phyloP scores from a whole-genome alignment of 2,888 invertebrate genomes.

The Tromatobia lineatoria region DNA sequence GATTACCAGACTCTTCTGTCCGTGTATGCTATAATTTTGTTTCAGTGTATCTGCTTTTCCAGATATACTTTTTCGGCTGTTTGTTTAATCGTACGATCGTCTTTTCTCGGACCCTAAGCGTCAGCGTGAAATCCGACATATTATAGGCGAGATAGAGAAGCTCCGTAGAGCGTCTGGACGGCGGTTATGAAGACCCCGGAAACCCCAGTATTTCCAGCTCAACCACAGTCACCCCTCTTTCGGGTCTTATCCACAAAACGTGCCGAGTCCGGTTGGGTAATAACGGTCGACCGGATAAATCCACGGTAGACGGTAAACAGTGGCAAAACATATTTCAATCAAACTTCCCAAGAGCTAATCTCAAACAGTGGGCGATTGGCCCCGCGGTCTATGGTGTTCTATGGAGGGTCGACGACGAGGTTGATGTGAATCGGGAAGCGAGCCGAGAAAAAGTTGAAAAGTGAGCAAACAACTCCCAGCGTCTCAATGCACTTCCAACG shows the following conservation, averaged over 20 bases:
- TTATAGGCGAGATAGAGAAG: background rate
- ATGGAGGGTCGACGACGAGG: slow-evolving; percentile 21
- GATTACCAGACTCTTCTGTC: too few relatives aligned
- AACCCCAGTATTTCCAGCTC: background rate
- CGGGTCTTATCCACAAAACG: slow-evolving; percentile 70
- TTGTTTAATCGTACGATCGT: too few relatives aligned
- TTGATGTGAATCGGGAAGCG: slow-evolving; percentile 2
- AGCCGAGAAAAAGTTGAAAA: slow-evolving; percentile 49
- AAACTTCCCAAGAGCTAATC: slow-evolving; percentile 77
- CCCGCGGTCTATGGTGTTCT: slow-evolving; percentile 8
- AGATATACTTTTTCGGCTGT: too few relatives aligned
- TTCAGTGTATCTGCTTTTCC: too few relatives aligned
- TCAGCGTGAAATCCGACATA: background rate
- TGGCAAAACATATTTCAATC: slow-evolving; percentile 82
- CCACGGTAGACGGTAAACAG: slow-evolving; percentile 78
- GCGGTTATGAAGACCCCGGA: background rate
- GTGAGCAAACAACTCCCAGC: slow-evolving; percentile 36
- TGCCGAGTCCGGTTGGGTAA: slow-evolving; percentile 68
- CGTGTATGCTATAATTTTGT: too few relatives aligned
- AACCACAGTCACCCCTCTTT: slow-evolving; percentile 3
- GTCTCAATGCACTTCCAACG: slow-evolving; percentile 23
- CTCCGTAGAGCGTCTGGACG: background rate
- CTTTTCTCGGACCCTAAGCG: background rate
- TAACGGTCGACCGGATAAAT: slow-evolving; percentile 75
- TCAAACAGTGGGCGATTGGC: slow-evolving; percentile 32